These are phyloP conservation scores for Netelia fuscicornis DNA, from an alignment of 2,888 invertebrate genomes.

Conservation along the genomic window DNA sequence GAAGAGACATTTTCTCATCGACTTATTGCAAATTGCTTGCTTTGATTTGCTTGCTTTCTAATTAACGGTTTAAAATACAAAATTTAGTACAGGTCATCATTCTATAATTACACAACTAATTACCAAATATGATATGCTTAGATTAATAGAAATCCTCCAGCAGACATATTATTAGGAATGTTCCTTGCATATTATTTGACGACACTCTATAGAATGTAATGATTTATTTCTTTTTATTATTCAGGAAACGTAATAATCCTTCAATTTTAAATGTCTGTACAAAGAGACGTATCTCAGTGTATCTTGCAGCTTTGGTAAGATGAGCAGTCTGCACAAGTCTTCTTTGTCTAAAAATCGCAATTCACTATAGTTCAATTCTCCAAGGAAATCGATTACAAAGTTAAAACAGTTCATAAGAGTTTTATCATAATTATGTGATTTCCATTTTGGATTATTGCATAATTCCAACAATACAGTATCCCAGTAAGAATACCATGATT, in stretches of 20 bases:
- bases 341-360: slow-evolving; percentile 77
- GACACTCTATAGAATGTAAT: not conserved
- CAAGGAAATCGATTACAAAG: slow-evolving; percentile 93
- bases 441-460: slow-evolving; percentile 88
- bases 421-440: slow-evolving; percentile 90
- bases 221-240: slow-evolving; percentile 14
- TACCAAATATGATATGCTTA: not conserved
- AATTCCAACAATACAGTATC: slow-evolving; percentile 81
- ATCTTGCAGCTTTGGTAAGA: slow-evolving; percentile 92
- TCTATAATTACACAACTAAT: not conserved
- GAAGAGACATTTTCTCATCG: slow-evolving; percentile 56
- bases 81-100: not conserved
- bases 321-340: slow-evolving; percentile 91
- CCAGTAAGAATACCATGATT: slow-evolving; percentile 81
- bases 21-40: not conserved
- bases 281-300: slow-evolving; percentile 94
- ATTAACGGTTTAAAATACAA: slow-evolving; percentile 31
- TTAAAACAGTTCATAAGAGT: slow-evolving; percentile 93
- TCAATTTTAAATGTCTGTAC: slow-evolving; percentile 89
- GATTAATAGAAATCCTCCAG: not conserved
- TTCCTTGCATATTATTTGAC: not conserved
- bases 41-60: not conserved
- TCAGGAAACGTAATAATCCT: slow-evolving; percentile 85
- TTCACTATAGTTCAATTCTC: slow-evolving; percentile 88
- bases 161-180: not conserved